These are phyloP conservation scores for Camelus bactrianus DNA, from an alignment of 2,113 vertebrate species.

Conservation along the genomic window DNA sequence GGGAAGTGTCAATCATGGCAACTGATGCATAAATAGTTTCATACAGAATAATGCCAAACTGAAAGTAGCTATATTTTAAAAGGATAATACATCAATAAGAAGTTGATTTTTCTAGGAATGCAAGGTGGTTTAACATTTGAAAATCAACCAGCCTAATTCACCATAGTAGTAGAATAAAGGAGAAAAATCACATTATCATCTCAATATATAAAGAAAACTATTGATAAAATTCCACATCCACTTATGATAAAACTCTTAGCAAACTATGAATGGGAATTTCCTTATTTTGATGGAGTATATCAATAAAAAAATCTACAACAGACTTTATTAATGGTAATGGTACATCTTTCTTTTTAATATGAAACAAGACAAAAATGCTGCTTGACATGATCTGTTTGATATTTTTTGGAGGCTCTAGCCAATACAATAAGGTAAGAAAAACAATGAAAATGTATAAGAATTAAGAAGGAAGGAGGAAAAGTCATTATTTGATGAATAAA, in stretches of 20 bases:
- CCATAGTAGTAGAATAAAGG: neutral
- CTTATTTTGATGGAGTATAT: neutral
- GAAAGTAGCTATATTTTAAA: conserved; percentile 23
- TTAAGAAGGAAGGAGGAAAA: neutral
- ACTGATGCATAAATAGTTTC: neutral
- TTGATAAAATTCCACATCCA: neutral
- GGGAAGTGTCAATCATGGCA: neutral
- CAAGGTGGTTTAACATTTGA: neutral
- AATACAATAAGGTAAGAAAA: neutral
- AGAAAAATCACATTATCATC: neutral
- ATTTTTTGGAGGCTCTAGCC: neutral
- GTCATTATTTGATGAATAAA: neutral
- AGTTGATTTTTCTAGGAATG: neutral
- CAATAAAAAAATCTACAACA: neutral
- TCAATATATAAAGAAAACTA: neutral
- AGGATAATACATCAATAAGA: neutral
- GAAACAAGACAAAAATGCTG: neutral
- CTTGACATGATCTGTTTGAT: neutral
- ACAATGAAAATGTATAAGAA: neutral
- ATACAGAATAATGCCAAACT: neutral
- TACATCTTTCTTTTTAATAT: neutral
- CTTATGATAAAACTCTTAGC: conserved; percentile 6
- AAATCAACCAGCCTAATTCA: neutral
- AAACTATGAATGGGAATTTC: neutral
- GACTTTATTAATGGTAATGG: conserved; percentile 5